Conservation (phyloP, 2,888 invertebrate genomes). For the Volucella inflata region DNA sequence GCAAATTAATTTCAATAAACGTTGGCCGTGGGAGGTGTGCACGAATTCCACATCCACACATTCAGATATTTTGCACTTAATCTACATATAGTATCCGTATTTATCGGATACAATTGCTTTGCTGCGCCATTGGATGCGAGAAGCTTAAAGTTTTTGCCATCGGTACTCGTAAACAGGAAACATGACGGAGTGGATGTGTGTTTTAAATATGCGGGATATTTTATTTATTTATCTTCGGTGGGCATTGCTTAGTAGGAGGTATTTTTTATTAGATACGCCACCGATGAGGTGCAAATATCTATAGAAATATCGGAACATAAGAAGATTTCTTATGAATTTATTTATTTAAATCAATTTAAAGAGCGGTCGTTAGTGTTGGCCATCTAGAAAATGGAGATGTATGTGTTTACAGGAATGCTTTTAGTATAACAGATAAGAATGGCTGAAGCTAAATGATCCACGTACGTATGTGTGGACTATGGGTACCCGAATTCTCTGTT, state of each 20-base stretch:
- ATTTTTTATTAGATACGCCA: slow-evolving; percentile 59
- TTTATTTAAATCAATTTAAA: slow-evolving; percentile 4
- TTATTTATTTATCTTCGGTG: slow-evolving; percentile 62
- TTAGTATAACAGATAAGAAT: no score
- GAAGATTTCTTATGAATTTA: not conserved
- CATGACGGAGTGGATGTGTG: slow-evolving; percentile 51
- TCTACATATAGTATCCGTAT: slow-evolving; percentile 6
- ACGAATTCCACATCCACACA: slow-evolving; percentile 54
- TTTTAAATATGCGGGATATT: slow-evolving; percentile 46
- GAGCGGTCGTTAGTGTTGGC: not conserved
- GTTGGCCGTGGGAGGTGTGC: slow-evolving; percentile 61
- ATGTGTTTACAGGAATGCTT: no score
- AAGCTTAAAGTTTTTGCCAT: slow-evolving; percentile 18
- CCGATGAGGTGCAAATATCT: slow-evolving; percentile 8
- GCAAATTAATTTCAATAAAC: slow-evolving; percentile 65
- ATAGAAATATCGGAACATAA: not conserved
- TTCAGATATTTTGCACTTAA: slow-evolving; percentile 1
- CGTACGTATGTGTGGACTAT: no score
- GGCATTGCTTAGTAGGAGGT: slow-evolving; percentile 67
- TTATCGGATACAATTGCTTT: slow-evolving; percentile 26
- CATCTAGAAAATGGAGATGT: no score
- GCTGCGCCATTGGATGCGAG: slow-evolving; percentile 37
- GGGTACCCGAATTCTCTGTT: no score
- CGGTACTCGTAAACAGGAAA: slow-evolving; percentile 58
- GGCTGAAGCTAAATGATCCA: no score